Percentiles rank a stretch among this genome's conserved stretches.
phyloP scores from a whole-genome alignment of 2,888 invertebrate genomes.

The Gastrophysa polygoni region DNA sequence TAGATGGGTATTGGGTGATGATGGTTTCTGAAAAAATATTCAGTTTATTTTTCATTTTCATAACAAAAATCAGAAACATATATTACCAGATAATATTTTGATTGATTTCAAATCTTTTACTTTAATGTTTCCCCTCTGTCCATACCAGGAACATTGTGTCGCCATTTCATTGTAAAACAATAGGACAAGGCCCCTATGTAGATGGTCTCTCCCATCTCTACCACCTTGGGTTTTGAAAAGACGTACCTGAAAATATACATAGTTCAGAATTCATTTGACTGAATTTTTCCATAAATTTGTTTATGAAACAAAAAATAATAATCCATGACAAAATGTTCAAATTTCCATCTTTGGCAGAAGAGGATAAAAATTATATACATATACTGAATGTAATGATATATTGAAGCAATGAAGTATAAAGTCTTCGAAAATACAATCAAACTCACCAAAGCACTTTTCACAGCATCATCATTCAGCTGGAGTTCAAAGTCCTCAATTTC shows the following conservation, averaged over 20 bases:
- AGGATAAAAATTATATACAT: too few relatives aligned
- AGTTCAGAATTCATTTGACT: not conserved
- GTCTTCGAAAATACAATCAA: too few relatives aligned
- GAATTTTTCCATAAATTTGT: not conserved
- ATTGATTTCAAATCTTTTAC: not conserved
- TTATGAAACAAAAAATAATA: not conserved
- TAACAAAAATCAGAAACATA: not conserved
- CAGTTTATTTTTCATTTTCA: not conserved
- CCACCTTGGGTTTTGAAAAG: not conserved
- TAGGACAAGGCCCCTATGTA: not conserved
- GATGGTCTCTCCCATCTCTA: not conserved
- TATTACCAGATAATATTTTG: not conserved
- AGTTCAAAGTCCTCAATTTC: not conserved
- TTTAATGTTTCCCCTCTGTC: not conserved
- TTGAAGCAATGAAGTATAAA: too few relatives aligned
- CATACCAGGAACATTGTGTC: slow-evolving; percentile 1
- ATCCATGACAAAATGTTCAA: not conserved
- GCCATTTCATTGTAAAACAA: not conserved
- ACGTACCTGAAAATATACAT: not conserved
- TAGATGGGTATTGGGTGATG: not conserved
- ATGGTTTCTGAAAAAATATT: not conserved
- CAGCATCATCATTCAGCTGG: too few relatives aligned
- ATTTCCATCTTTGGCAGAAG: not conserved
- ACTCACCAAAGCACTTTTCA: too few relatives aligned
- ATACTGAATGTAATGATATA: too few relatives aligned